Conservation (phyloP, 1,140 invertebrate genomes). For the Rhagoletis pomonella region DNA sequence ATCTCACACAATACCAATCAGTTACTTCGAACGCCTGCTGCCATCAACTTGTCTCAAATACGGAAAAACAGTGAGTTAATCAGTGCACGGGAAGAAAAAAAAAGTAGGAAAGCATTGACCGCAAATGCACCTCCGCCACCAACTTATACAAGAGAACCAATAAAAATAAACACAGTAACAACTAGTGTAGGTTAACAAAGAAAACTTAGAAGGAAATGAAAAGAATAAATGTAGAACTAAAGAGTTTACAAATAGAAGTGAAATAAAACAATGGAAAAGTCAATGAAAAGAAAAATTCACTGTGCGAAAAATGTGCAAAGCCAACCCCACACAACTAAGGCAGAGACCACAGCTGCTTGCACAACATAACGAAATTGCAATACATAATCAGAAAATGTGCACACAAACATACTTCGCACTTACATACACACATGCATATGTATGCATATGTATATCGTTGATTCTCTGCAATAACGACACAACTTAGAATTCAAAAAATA, state of each 20-base stretch:
- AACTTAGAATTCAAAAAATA: too few species aligned
- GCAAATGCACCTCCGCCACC: neutral
- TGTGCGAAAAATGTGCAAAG: neutral
- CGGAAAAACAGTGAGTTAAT: slow-evolving; percentile 5
- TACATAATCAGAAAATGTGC: neutral
- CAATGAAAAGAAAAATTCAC: neutral
- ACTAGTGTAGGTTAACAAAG: neutral
- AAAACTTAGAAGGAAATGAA: neutral
- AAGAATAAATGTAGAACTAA: neutral
- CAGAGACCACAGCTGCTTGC: slow-evolving; percentile 26
- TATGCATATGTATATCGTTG: too few species aligned
- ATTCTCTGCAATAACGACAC: too few species aligned
- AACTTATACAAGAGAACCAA: neutral
- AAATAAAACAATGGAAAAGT: neutral
- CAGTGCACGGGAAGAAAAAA: slow-evolving; percentile 6
- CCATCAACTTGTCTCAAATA: neutral
- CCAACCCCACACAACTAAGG: neutral
- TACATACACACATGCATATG: neutral
- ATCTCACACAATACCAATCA: slow-evolving; percentile 11
- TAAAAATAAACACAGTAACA: neutral
- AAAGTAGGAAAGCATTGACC: slow-evolving; percentile 29
- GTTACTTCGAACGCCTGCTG: slow-evolving; percentile 24
- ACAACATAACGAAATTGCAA: slow-evolving; percentile 18
- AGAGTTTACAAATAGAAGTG: slow-evolving; percentile 23
- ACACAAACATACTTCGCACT: neutral